Base-by-base conservation (phyloP, 2,113 vertebrate species). In the Cinclus cinclus region DNA sequence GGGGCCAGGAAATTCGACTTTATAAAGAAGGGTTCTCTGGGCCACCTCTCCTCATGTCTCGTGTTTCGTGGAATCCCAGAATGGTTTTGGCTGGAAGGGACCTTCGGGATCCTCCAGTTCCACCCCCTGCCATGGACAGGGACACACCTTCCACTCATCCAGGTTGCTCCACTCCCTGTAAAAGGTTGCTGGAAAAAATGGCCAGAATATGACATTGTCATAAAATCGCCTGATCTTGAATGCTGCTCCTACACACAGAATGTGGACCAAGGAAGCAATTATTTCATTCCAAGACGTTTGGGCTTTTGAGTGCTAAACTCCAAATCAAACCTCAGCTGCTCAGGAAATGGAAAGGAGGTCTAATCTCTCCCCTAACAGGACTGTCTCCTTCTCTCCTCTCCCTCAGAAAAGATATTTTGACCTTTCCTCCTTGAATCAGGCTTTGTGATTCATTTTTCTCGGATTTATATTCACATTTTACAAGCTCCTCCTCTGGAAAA, bases 11-110 rank as follows among this genome's bases (percentile, higher is more conserved):
- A 73, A 31, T 30, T 10, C 23, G 2, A 2, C 16, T 44, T 81
- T 1, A 3, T 33, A 3, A 8, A 3, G 21, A 33, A 19, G 30
- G 11, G 17, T 62, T 16, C 16, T 13, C 3, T 2, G 3, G 9
- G 4, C 1, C 20, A 7, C 25, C 6, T 80, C 58, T 59, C 25
- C 25, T 49, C 56, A 3, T 28, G 6, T 3, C 49, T 69, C 2
- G 0, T 14, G 7, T 63, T 42, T 44, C 23, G 15, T 11, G 47
- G 39, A 21, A 7, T 30, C 16, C n/a, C 46, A 25, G 33, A 12
- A 25, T n/a, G 39, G 33, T 59, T 52, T 49, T 17, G 33, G 39
- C 39, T 67, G 33, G 44, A 67, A 89, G 10, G 5, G 44, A 74
- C 33, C 22, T 28, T 15, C 9, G 33, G 9, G 37, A 37, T 11